Evolutionary conservation across 2,888 invertebrate genomes (phyloP).

Genomic region (Eucera pruinosa): DNA sequence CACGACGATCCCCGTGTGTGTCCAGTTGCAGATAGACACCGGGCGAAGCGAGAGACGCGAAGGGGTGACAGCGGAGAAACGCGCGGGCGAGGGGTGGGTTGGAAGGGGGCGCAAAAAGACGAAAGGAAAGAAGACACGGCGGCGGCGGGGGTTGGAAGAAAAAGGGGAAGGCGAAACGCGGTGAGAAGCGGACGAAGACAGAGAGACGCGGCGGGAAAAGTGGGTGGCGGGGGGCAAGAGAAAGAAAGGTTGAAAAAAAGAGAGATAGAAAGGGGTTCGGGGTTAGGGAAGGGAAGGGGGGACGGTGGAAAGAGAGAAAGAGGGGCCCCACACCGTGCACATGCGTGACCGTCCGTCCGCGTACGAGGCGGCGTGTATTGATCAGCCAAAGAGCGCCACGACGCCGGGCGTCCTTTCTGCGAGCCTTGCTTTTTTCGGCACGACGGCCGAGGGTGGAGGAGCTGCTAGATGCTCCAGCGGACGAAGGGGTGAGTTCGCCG

Average conservation of each 20-base stretch:
- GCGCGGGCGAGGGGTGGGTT: not conserved
- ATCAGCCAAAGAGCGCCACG: slow-evolving; percentile 84
- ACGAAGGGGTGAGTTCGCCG: slow-evolving; percentile 49
- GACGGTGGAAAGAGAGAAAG: not conserved
- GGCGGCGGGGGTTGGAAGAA: slow-evolving; percentile 32
- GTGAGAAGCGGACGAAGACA: slow-evolving; percentile 17
- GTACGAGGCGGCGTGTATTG: slow-evolving; percentile 84
- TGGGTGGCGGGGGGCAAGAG: slow-evolving; percentile 36
- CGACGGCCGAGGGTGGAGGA: slow-evolving; percentile 64
- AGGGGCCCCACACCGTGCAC: slow-evolving; percentile 80
- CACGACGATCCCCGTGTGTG: slow-evolving; percentile 44
- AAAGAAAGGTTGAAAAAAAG: slow-evolving; percentile 38
- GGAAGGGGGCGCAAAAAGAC: slow-evolving; percentile 16
- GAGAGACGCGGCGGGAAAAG: not conserved
- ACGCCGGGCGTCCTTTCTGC: slow-evolving; percentile 84
- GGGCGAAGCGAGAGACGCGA: not conserved
- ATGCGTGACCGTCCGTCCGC: slow-evolving; percentile 84
- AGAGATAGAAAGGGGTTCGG: slow-evolving; percentile 39
- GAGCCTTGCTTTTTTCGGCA: slow-evolving; percentile 83
- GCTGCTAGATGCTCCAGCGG: slow-evolving; percentile 54
- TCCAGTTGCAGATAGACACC: slow-evolving; percentile 24
- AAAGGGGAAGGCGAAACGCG: slow-evolving; percentile 42
- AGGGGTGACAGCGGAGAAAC: not conserved
- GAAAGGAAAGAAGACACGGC: slow-evolving; percentile 40
- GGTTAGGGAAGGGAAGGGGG: slow-evolving; percentile 39